Evolutionary conservation across 2,888 invertebrate genomes (phyloP), one percentile per base, ranked within the genome.

Genomic region (Sinelater perroti): DNA sequence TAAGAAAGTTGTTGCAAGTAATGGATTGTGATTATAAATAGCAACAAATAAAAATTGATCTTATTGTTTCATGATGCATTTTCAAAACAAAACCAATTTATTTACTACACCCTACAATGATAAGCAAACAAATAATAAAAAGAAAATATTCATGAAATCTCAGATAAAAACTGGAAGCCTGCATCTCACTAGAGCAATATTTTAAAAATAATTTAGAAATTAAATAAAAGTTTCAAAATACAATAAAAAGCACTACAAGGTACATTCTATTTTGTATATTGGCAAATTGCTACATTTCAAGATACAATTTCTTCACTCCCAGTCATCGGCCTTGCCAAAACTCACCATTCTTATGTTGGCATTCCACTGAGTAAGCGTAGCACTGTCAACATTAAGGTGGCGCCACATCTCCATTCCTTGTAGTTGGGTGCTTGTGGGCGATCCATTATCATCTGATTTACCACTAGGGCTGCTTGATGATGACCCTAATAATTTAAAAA

Each of bases 341-440:
- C 30, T 30, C 30, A 88, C 89, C 80, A 87, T 86, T 63, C 91
- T 79, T 63, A 92, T 78, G 80, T 91, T 91, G 61, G 89, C 88
- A 65, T 89, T 88, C 87, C 90, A 92, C 74, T 89, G 86, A 54
- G 88, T 89, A 47, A 93, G 81, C 65, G 85, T 84, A 55, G 82
- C 84, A 14, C 87, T 85, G 73, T 87, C 85, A 2, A 89, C 80
- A 70, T 85, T 82, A 61, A 88, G 81, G 40, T 84, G 82, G 57
- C 84, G 81, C 87, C 87, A 88, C 52, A 85, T 79, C 67, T 77
- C 78, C 16, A 74, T 65, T 16, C 74, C 72, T 11, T 70, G 63
- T n/a, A 64, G 76, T 46, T 81, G 80, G 11, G 75, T 72, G 16
- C 78, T 76, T 45, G 77, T 75, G 2, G 80, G 79, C n/a, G 78